Percentiles rank a stretch among this genome's conserved stretches.
phyloP scores from a whole-genome alignment of 2,113 vertebrate genomes.

The Corydoras maculifer region DNA sequence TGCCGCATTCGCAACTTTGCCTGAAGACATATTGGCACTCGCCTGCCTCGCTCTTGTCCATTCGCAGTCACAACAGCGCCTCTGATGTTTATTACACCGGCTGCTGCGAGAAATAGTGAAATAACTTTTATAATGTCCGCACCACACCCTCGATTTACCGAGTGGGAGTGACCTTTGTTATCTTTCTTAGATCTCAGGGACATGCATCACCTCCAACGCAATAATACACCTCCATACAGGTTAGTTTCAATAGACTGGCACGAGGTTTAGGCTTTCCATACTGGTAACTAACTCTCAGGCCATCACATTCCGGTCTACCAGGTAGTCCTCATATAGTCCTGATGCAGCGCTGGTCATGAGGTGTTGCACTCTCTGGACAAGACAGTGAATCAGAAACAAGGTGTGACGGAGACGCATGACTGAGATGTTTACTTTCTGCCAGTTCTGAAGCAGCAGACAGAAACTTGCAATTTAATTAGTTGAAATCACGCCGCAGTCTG shows the following conservation, averaged over 20 bases:
- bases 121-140: neutral
- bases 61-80: neutral
- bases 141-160: neutral
- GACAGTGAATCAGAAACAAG: neutral
- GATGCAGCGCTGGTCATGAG: too few relatives aligned
- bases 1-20: constrained; percentile 21
- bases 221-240: neutral
- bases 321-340: too few relatives aligned
- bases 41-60: neutral
- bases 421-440: neutral
- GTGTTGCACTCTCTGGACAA: too few relatives aligned
- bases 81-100: neutral
- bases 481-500: too few relatives aligned
- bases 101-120: neutral
- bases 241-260: neutral
- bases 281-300: too few relatives aligned
- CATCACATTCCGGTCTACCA: too few relatives aligned
- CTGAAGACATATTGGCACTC: constrained; percentile 36
- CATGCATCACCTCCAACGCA: neutral
- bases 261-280: neutral
- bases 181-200: neutral
- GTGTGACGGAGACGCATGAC: neutral
- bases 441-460: neutral
- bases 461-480: neutral
- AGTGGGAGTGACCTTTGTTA: neutral